These are phyloP conservation scores for Menidia beryllina DNA, from an alignment of 2,113 vertebrate genomes.

Conservation along the genomic window DNA sequence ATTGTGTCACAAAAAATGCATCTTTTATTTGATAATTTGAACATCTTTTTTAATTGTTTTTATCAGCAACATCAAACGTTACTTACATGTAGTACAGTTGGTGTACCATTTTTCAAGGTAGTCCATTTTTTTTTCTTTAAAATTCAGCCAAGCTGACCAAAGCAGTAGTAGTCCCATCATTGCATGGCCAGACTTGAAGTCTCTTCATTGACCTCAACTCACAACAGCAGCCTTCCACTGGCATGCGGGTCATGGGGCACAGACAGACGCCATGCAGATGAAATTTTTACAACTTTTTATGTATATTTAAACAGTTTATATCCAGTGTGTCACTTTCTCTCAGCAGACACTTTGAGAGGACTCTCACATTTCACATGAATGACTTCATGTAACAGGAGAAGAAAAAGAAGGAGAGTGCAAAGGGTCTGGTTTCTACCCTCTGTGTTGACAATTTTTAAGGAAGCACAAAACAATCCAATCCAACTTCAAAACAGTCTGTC, in stretches of 20 bases:
- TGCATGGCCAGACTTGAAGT: conserved; percentile 37
- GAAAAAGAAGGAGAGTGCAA: conserved; percentile 27
- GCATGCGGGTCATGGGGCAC: conserved; percentile 22
- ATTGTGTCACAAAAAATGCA: too few species aligned
- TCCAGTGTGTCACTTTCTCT: conserved; percentile 41
- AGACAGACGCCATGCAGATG: conserved; percentile 12
- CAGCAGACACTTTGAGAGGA: conserved; percentile 15
- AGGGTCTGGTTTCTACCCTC: conserved; percentile 18
- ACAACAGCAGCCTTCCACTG: conserved; percentile 17
- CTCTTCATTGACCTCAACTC: conserved; percentile 42
- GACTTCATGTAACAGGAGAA: conserved; percentile 68
- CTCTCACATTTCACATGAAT: conserved; percentile 54
- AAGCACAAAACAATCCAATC: conserved; percentile 37
- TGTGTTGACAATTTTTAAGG: conserved; percentile 25
- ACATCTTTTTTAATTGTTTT: too few species aligned
- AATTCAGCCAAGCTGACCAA: neutral
- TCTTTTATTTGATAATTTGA: too few species aligned
- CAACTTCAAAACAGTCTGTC: conserved; percentile 44
- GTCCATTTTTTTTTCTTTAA: too few species aligned
- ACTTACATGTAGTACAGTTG: too few species aligned
- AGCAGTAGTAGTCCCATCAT: conserved; percentile 23
- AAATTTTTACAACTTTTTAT: conserved; percentile 47
- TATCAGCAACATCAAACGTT: too few species aligned
- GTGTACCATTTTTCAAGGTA: too few species aligned
- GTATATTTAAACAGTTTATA: conserved; percentile 34